These are phyloP conservation scores for Synanthedon myopaeformis DNA, from an alignment of 2,888 invertebrate species.

Conservation along the genomic window DNA sequence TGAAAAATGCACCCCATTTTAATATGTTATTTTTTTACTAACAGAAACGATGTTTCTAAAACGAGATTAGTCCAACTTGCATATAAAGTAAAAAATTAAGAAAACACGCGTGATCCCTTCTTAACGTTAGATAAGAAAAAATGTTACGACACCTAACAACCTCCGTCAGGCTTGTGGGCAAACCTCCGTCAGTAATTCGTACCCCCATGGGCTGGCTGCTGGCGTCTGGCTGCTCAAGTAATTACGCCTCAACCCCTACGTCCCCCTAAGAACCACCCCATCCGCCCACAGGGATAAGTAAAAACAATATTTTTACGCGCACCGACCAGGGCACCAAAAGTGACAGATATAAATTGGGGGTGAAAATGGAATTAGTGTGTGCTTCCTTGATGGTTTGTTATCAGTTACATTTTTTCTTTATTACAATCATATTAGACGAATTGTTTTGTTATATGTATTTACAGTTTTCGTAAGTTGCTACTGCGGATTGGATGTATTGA, in stretches of 20 bases:
- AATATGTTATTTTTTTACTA: no score
- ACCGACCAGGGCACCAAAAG: conserved; percentile 55
- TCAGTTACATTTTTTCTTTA: conserved; percentile 24
- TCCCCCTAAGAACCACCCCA: conserved; percentile 15
- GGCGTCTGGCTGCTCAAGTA: conserved; percentile 61
- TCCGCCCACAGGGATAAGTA: conserved; percentile 52
- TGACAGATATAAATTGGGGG: conserved; percentile 65
- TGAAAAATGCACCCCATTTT: no score
- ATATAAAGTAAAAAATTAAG: no score
- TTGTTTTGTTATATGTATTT: neutral
- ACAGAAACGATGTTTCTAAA: no score
- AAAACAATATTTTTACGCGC: conserved; percentile 68
- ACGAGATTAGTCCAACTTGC: no score
- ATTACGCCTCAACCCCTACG: conserved; percentile 45
- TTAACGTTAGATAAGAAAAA: neutral
- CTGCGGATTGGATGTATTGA: no score
- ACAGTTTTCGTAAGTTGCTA: no score
- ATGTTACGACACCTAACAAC: conserved; percentile 39
- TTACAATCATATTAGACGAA: conserved; percentile 14
- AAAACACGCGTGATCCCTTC: conserved; percentile 1
- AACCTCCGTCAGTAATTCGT: conserved; percentile 42
- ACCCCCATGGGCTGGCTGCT: conserved; percentile 37
- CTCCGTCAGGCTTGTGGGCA: conserved; percentile 33
- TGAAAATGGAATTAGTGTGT: conserved; percentile 58
- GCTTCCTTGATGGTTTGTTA: conserved; percentile 24